Percentiles rank a stretch among this genome's conserved stretches.
phyloP scores from a whole-genome alignment of 2,113 vertebrate genomes.

The Clarias magur region DNA sequence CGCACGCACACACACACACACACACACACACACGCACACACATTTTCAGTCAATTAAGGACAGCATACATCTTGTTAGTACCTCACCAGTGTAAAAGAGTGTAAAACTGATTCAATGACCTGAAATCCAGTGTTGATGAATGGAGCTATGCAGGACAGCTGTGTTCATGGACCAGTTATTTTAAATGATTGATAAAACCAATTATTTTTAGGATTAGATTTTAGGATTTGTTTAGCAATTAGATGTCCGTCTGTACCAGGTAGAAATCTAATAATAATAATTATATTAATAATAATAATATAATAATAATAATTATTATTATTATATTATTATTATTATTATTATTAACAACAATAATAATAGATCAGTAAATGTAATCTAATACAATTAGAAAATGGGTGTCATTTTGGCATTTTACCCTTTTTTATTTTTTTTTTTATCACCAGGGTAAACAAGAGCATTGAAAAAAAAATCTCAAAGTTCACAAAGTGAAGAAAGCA shows the following conservation, averaged over 20 bases:
- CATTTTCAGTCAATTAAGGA: conserved; percentile 19
- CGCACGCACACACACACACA: conserved; percentile 27
- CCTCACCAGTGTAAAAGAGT: not conserved
- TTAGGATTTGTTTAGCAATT: conserved; percentile 1
- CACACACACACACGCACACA: not conserved
- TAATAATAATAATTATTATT: not conserved
- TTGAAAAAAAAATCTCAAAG: not conserved
- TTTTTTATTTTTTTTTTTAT: not conserved
- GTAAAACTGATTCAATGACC: conserved; percentile 21
- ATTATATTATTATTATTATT: too few relatives aligned
- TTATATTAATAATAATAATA: not conserved
- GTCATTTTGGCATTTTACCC: not conserved
- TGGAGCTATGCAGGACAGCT: not conserved
- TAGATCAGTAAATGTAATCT: not conserved
- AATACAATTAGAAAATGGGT: not conserved
- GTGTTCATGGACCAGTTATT: not conserved
- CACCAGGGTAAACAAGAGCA: not conserved
- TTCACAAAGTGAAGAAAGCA: not conserved
- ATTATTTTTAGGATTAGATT: not conserved
- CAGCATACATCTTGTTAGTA: conserved; percentile 17
- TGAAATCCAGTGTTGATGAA: conserved; percentile 10
- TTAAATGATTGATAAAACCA: not conserved
- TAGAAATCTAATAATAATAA: not conserved
- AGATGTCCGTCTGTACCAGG: not conserved
- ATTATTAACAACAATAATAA: not conserved